phyloP scores from a whole-genome alignment of 2,888 invertebrate species.

The Coremacera marginata region DNA sequence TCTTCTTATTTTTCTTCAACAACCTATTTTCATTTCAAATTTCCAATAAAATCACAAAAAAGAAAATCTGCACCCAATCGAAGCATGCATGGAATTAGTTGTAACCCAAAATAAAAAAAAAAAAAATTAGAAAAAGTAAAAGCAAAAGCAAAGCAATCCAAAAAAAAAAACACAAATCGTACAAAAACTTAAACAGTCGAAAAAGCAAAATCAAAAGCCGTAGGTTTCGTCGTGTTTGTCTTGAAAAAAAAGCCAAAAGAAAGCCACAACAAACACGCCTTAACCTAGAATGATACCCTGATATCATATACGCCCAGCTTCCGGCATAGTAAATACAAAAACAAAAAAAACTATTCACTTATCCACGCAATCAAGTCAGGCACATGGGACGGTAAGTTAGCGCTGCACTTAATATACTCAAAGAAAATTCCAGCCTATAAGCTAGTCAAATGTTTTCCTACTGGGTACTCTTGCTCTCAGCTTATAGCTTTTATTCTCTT shows the following conservation, averaged over 20 bases:
- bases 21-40: background rate
- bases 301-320: conserved; percentile 68
- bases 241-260: conserved; percentile 9
- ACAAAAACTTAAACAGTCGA: background rate
- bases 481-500: too few species aligned
- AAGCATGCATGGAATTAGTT: conserved; percentile 54
- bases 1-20: background rate
- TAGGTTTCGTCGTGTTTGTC: conserved; percentile 47
- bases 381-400: background rate
- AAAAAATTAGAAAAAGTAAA: conserved; percentile 28
- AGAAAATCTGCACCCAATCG: conserved; percentile 7
- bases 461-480: too few species aligned
- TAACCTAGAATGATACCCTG: conserved; percentile 66
- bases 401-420: background rate
- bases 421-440: too few species aligned
- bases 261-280: conserved; percentile 52
- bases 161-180: conserved; percentile 18
- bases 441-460: too few species aligned
- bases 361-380: background rate
- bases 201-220: conserved; percentile 25
- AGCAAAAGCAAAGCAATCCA: conserved; percentile 11
- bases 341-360: background rate
- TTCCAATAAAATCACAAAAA: background rate
- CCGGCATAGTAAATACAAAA: conserved; percentile 53
- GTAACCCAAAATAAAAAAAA: conserved; percentile 9